phyloP scores from a whole-genome alignment of 2,888 invertebrate genomes.

The Athetis lepigone region DNA sequence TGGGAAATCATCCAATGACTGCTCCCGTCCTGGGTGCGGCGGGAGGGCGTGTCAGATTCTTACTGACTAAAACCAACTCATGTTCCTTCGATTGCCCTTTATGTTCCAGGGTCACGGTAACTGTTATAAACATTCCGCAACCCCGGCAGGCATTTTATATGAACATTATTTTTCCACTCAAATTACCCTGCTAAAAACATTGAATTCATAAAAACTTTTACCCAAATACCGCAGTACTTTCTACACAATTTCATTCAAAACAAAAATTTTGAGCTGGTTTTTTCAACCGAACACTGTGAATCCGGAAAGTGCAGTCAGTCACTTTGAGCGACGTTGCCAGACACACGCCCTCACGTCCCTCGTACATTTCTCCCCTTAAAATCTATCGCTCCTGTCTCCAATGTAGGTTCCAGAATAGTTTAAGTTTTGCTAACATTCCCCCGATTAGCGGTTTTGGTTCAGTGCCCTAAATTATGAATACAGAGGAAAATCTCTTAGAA shows the following conservation, averaged over 20 bases:
- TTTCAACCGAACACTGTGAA: constrained; percentile 47
- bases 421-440: constrained; percentile 54
- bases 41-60: too few relatives aligned
- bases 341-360: constrained; percentile 29
- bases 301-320: constrained; percentile 50
- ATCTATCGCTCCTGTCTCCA: constrained; percentile 42
- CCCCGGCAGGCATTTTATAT: too few relatives aligned
- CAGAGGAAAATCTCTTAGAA: constrained; percentile 55
- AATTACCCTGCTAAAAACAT: constrained; percentile 8
- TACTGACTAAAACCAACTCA: too few relatives aligned
- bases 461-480: constrained; percentile 55
- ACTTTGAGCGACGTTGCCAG: constrained; percentile 50
- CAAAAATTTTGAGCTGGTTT: constrained; percentile 41
- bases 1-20: too few relatives aligned
- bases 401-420: constrained; percentile 52
- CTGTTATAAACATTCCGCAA: too few relatives aligned
- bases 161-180: too few relatives aligned
- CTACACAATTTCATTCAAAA: constrained; percentile 27
- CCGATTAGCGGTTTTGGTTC: constrained; percentile 59
- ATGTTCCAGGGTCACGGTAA: too few relatives aligned
- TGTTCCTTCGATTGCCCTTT: too few relatives aligned
- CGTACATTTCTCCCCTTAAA: constrained; percentile 44
- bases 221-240: constrained; percentile 14
- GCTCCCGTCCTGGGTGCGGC: too few relatives aligned
- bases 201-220: background rate